Percentiles rank a stretch among this genome's conserved stretches.
Evolutionary conservation across 2,797 vertebrate genomes (phyloP).

Genomic region (Sebastes matsubarae): DNA sequence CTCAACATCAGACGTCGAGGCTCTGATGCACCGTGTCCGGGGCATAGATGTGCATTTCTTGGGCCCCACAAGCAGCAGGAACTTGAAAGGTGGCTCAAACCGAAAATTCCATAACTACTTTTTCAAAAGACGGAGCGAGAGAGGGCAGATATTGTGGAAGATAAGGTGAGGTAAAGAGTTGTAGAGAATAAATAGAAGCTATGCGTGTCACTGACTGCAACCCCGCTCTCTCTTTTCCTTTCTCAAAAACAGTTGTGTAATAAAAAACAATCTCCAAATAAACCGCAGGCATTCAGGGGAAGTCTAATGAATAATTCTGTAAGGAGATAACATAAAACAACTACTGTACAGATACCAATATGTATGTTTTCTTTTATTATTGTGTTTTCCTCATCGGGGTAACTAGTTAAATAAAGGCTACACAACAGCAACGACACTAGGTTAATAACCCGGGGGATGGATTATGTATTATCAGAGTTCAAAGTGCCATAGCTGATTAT

Average conservation of each 20-base stretch:
- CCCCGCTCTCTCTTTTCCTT: background rate
- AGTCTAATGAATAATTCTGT: constrained; percentile 8
- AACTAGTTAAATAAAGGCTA: constrained; percentile 6
- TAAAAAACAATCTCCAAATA: background rate
- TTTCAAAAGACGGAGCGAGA: background rate
- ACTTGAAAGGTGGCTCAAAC: constrained; percentile 7
- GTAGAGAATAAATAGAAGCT: constrained; percentile 2
- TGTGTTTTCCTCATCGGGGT: background rate
- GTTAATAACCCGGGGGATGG: constrained; percentile 11
- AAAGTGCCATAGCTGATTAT: constrained; percentile 38
- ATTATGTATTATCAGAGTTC: constrained; percentile 18
- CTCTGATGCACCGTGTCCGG: background rate
- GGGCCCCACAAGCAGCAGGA: background rate
- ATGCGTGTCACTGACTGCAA: background rate
- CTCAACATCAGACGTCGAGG: constrained; percentile 7
- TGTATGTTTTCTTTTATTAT: background rate
- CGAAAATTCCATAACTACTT: background rate
- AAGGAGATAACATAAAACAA: background rate
- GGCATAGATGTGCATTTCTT: background rate
- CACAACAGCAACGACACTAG: background rate
- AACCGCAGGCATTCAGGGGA: background rate
- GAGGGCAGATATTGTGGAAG: background rate
- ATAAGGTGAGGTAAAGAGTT: background rate
- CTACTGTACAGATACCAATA: background rate
- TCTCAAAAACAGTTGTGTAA: background rate